These are phyloP conservation scores for Deroplatys truncata DNA, from an alignment of 2,888 invertebrate species.

Conservation along the genomic window DNA sequence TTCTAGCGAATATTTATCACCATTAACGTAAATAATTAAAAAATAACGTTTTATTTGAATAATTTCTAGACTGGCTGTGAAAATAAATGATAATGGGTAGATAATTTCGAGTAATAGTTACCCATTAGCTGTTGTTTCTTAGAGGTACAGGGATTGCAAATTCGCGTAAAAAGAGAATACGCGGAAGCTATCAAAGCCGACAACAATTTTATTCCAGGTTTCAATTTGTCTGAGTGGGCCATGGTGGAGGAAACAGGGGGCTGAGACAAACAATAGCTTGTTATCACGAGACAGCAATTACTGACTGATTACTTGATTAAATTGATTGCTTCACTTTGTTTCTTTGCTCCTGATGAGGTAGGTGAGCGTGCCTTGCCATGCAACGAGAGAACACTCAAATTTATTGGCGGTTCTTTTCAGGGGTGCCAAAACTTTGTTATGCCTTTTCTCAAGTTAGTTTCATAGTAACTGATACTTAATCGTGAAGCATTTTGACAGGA, in stretches of 20 bases:
- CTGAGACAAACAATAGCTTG: conserved; percentile 19
- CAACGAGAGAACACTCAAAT: not conserved
- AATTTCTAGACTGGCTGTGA: not conserved
- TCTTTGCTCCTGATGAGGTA: conserved; percentile 19
- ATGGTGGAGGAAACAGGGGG: not conserved
- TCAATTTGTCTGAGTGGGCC: conserved; percentile 14
- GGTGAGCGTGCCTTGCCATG: not conserved
- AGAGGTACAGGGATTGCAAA: no score
- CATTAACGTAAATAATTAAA: no score
- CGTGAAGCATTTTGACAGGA: no score
- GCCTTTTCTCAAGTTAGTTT: no score
- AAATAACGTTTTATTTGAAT: no score
- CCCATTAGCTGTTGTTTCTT: no score
- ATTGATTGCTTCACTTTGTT: conserved; percentile 27
- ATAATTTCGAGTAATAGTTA: no score
- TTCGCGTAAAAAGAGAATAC: no score
- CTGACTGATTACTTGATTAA: conserved; percentile 27
- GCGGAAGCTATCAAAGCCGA: not conserved
- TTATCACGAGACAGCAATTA: conserved; percentile 27
- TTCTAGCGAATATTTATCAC: no score
- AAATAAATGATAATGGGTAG: not conserved
- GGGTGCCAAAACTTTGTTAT: not conserved
- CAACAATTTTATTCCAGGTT: not conserved
- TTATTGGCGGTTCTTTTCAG: not conserved
- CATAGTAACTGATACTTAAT: no score